Evolutionary conservation across 1,140 invertebrate genomes (phyloP).

Genomic region (Bombus fervidus): DNA sequence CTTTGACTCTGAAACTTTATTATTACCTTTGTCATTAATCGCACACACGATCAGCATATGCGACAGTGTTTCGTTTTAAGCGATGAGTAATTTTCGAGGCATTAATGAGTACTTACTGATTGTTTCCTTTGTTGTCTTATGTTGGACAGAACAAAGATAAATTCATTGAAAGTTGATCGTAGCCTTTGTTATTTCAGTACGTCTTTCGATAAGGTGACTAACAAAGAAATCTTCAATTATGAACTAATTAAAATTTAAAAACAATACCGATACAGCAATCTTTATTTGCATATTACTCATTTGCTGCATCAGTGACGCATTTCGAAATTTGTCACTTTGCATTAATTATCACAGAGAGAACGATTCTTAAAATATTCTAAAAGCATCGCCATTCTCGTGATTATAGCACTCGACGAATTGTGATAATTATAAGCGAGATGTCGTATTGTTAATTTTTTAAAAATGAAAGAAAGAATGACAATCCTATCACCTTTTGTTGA

Average conservation of each 20-base stretch:
- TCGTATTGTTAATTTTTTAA: too few relatives aligned
- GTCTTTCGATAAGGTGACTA: too few relatives aligned
- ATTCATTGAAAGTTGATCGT: neutral
- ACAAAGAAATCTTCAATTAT: neutral
- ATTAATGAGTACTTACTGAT: constrained; percentile 58
- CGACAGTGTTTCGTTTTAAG: constrained; percentile 34
- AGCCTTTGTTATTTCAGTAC: neutral
- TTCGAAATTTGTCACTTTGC: neutral
- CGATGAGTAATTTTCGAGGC: constrained; percentile 60
- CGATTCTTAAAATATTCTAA: neutral
- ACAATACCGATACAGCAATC: neutral
- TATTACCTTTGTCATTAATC: constrained; percentile 29
- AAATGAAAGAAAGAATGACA: too few relatives aligned
- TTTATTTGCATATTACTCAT: neutral
- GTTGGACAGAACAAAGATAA: constrained; percentile 1
- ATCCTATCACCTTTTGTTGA: too few relatives aligned
- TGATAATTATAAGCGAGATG: neutral
- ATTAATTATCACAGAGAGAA: neutral
- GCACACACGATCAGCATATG: constrained; percentile 21
- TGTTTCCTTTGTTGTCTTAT: constrained; percentile 3
- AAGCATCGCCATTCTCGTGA: too few relatives aligned
- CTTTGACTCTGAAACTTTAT: neutral
- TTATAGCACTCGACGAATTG: neutral
- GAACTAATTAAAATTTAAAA: neutral
- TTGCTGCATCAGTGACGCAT: neutral